phyloP scores from a whole-genome alignment of 2,888 invertebrate genomes.

The Sinopyrophorus schimmeli region DNA sequence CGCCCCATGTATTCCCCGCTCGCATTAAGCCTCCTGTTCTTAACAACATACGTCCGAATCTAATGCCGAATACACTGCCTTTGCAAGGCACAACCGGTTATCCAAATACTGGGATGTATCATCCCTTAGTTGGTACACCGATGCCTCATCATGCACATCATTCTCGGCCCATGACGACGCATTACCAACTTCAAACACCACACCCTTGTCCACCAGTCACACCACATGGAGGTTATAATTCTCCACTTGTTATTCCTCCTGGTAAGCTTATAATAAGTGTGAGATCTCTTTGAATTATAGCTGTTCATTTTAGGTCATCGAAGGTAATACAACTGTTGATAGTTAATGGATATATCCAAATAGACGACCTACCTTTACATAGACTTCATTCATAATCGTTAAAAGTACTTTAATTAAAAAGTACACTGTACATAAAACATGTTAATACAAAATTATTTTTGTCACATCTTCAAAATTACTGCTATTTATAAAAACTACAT shows the following conservation, averaged over 20 bases:
- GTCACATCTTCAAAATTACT: no score
- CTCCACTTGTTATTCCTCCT: constrained; percentile 14
- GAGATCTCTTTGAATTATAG: background rate
- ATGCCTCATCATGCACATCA: constrained; percentile 7
- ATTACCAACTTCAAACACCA: constrained; percentile 7
- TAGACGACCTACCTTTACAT: background rate
- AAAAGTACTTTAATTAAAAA: no score
- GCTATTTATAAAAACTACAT: no score
- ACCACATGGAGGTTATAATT: constrained; percentile 11
- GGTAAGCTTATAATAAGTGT: constrained; percentile 9
- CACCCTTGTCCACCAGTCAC: constrained; percentile 10
- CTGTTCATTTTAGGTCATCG: constrained; percentile 16
- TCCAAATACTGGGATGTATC: no score
- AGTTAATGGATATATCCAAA: no score
- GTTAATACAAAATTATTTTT: no score
- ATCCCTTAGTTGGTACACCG: no score
- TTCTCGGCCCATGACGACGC: constrained; percentile 4
- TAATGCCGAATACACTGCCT: constrained; percentile 17
- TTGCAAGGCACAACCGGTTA: no score
- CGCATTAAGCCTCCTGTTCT: constrained; percentile 48
- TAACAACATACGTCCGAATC: constrained; percentile 46
- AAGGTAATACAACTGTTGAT: no score
- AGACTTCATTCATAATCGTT: no score
- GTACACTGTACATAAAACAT: no score
- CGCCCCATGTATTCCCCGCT: constrained; percentile 60